phyloP scores from a whole-genome alignment of 1,140 invertebrate species.

The Vanessa tameamea region DNA sequence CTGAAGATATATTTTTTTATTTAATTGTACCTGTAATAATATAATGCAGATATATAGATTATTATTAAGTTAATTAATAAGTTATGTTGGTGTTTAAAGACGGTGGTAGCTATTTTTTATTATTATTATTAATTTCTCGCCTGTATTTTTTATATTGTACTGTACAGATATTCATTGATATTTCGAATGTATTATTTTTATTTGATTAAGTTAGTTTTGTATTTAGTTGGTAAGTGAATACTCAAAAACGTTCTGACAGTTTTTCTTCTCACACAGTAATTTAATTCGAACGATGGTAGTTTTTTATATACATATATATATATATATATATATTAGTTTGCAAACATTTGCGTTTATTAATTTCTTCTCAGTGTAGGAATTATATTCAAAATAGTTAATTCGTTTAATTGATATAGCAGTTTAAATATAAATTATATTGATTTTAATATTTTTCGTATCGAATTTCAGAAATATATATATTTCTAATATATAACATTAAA shows the following conservation, averaged over 20 bases:
- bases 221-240: slow-evolving; percentile 22
- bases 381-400: neutral
- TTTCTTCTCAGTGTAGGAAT: neutral
- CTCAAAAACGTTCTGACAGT: slow-evolving; percentile 16
- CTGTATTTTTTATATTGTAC: slow-evolving; percentile 16
- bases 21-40: slow-evolving; percentile 22
- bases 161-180: slow-evolving; percentile 24
- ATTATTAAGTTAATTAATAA: neutral
- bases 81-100: neutral
- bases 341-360: neutral
- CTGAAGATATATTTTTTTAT: neutral
- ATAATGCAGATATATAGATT: slow-evolving; percentile 4
- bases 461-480: neutral
- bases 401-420: no score
- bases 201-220: slow-evolving; percentile 11
- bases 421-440: neutral
- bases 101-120: slow-evolving; percentile 35
- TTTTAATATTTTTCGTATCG: neutral
- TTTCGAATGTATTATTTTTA: slow-evolving; percentile 3
- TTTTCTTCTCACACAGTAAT: neutral
- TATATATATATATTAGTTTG: neutral
- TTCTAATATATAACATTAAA: slow-evolving; percentile 42
- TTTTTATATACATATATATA: neutral
- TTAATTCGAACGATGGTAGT: no score
- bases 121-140: slow-evolving; percentile 8